Evolutionary conservation across 2,113 vertebrate species (phyloP), one percentile per base, ranked within the genome.

Genomic region (Gavialis gangeticus): DNA sequence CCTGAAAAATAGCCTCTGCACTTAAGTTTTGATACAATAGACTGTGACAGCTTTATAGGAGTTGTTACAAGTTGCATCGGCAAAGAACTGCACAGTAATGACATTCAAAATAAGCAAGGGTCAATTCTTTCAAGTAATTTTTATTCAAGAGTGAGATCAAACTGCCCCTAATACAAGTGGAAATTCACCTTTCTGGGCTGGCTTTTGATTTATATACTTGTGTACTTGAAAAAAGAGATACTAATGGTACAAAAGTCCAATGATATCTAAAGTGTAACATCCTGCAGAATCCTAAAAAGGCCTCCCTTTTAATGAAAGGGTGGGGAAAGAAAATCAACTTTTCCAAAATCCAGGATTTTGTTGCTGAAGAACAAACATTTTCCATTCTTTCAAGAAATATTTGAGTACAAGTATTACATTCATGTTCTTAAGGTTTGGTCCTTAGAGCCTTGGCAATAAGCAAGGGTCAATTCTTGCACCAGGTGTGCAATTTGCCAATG

Each of bases 11-110:
- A 96, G 96, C 57, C 88, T 82, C 95, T 93, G 80, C 67, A 91
- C 95, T 90, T 96, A 86, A 93, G 5, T 93, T 97, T 95, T 95
- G 95, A 96, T 94, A 96, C 92, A 93, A 91, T 81, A 95, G 88
- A 84, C 28, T 94, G 81, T 97, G 96, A 97, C 95, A 96, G 91
- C 93, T 98, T 97, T 97, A 94, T 78, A 97, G 94, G 94, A 93
- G 75, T 94, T 96, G 94, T 90, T 90, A 91, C 80, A 88, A 92
- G 87, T 86, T 75, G 54, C 76, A 94, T 12, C 89, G 83, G 82
- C 71, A 95, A 93, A 97, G 96, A 80, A 86, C 83, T 88, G 34
- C 34, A 80, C 75, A 89, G 95, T 82, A 90, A 89, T 85, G 71
- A 9, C 37, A 93, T 88, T 25, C 60, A 84, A 95, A 95, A 89